Evolutionary conservation across 1,140 invertebrate species (phyloP), one percentile per base, ranked within the genome.

Genomic region (Tetragnatha versicolor): DNA sequence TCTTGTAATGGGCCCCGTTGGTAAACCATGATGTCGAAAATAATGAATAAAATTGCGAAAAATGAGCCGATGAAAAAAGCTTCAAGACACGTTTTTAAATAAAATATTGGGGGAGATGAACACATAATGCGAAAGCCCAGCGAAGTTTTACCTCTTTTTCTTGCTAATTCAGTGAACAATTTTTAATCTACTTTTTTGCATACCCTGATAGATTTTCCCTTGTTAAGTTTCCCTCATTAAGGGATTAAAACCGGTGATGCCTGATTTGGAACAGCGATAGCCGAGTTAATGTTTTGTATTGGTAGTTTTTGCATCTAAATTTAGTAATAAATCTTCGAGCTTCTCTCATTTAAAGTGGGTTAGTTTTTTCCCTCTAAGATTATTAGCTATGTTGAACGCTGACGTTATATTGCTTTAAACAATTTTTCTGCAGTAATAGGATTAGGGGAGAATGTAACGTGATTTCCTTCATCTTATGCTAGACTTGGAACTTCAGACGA

Each of bases 21-120:
- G 73, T 77, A 77, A 77, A 77, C 73, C 73, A 77, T 65, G 73
- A 77, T 77, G 73, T 77, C 47, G 61, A 37, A 77, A 77, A 77
- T 77, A 77, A 77, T 77, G 73, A 77, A 77, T 77, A 77, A 77
- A 77, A 73, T 65, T 55, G 25, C 20, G 27, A 77, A 66, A 65
- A 77, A 77, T 63, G 45, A 63, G 45, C 27, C 47, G 51, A 42
- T 35, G 66, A 66, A 53, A 63, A 77, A 33, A 31, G 27, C 25
- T 73, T 5, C 49, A 37, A 60, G 51, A 35, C 55, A 58, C 31
- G 5, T 63, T 61, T 61, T 65, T 65, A 27, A 37, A 33, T 61
- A 75, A 75, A 37, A 51, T 42, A 45, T 77, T 65, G 25, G 55
- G 27, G 35, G 27, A 77, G 60, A 77, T 77, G 60, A 77, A 75